Percentiles rank a stretch among this genome's conserved stretches.
Evolutionary conservation across 2,113 vertebrate species (phyloP).

Genomic region (Rhynchopsitta pachyrhyncha): DNA sequence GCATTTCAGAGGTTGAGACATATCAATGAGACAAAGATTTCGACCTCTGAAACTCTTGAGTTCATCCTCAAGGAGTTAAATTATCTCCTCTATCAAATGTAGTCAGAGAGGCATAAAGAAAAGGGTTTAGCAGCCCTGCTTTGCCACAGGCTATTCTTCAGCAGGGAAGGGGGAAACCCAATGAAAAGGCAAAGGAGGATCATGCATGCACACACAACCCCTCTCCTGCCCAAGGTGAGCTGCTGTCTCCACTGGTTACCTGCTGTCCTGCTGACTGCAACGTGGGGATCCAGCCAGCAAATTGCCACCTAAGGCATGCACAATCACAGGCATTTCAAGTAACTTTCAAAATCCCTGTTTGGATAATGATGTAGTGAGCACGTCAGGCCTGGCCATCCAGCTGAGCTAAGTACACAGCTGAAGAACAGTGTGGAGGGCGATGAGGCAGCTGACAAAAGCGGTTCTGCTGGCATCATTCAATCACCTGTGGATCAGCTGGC

Average conservation of each 20-base stretch:
- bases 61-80: not conserved
- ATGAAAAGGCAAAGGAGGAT: not conserved
- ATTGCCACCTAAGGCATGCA: not conserved
- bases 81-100: not conserved
- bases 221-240: not conserved
- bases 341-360: not conserved
- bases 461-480: accelerated
- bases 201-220: not conserved
- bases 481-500: accelerated
- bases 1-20: not conserved
- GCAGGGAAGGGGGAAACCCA: not conserved
- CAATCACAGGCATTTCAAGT: conserved; percentile 9
- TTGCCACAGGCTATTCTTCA: not conserved
- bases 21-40: not conserved
- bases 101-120: not conserved
- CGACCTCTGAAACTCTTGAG: not conserved
- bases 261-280: not conserved
- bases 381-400: not conserved
- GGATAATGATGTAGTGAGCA: conserved; percentile 9
- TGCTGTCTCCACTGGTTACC: accelerated
- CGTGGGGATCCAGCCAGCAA: not conserved
- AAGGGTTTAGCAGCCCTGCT: not conserved
- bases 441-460: not conserved
- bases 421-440: not conserved
- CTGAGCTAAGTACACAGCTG: conserved; percentile 16